Conservation (phyloP, 2,113 vertebrate genomes). For the Vidua macroura region DNA sequence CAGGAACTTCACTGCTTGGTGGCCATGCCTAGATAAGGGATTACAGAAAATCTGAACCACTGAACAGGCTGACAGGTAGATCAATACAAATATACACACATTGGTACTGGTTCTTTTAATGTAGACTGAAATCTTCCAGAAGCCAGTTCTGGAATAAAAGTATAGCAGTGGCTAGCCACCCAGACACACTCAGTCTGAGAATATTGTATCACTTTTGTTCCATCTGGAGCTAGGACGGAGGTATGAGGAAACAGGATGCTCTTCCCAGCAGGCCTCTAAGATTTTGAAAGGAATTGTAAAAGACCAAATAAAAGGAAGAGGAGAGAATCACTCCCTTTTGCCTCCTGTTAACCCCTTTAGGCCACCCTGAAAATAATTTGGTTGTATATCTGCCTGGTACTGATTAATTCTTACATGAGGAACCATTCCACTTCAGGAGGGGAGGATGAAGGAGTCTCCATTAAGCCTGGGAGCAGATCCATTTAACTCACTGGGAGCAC, state of each 20-base stretch:
- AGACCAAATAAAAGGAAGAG: not conserved
- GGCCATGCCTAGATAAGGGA: not conserved
- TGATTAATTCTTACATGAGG: not conserved
- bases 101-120: not conserved
- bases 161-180: not conserved
- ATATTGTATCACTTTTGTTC: not conserved
- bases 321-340: not conserved
- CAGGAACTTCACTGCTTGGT: not conserved
- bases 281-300: not conserved
- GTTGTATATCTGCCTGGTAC: not conserved
- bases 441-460: not conserved
- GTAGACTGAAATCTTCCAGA: not conserved
- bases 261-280: not conserved
- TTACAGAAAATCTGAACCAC: not conserved
- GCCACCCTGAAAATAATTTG: not conserved
- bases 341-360: not conserved
- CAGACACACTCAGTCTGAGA: not conserved
- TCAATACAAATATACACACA: not conserved
- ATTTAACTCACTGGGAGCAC: not conserved
- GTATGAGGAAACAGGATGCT: conserved; percentile 11
- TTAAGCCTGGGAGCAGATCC: not conserved
- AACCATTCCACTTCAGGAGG: not conserved
- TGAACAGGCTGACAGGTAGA: not conserved
- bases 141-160: not conserved
- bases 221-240: not conserved